Conservation (phyloP, 2,888 invertebrate species). For the Ichneumoninae sp. region DNA sequence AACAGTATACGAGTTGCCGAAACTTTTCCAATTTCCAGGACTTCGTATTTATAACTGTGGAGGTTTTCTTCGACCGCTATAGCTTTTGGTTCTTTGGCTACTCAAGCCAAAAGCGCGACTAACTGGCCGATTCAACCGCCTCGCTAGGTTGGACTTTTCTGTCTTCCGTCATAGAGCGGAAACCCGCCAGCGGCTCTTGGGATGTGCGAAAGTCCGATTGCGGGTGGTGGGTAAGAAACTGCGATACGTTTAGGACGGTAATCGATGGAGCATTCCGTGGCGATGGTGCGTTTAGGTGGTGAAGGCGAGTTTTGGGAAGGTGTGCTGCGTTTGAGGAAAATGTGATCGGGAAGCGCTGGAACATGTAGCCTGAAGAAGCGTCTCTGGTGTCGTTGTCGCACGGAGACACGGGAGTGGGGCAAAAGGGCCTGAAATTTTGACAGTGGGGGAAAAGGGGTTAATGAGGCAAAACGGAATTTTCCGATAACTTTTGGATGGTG, state of each 20-base stretch:
- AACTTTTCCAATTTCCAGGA: slow-evolving; percentile 79
- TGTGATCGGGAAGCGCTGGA: too few relatives aligned
- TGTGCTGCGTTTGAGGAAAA: too few relatives aligned
- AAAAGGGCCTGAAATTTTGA: too few relatives aligned
- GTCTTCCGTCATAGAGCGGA: slow-evolving; percentile 46
- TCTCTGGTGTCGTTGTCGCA: too few relatives aligned
- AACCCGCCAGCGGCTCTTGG: slow-evolving; percentile 29
- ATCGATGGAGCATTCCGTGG: background rate
- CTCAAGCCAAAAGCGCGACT: slow-evolving; percentile 51
- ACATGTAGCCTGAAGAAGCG: too few relatives aligned
- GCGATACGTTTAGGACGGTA: background rate
- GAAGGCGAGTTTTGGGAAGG: too few relatives aligned
- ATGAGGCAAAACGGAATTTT: too few relatives aligned
- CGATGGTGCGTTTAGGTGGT: too few relatives aligned
- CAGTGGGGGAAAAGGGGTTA: too few relatives aligned
- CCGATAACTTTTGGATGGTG: too few relatives aligned
- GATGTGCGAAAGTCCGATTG: slow-evolving; percentile 64
- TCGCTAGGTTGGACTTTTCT: slow-evolving; percentile 2
- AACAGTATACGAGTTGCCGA: slow-evolving; percentile 49
- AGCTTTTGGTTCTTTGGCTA: slow-evolving; percentile 11
- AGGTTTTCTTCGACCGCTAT: slow-evolving; percentile 53
- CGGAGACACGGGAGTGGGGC: too few relatives aligned
- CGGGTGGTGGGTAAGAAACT: background rate
- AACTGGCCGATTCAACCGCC: slow-evolving; percentile 14
- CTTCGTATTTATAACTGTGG: slow-evolving; percentile 78